Base-by-base conservation (phyloP, 2,888 invertebrate genomes). In the Thera obeliscata region DNA sequence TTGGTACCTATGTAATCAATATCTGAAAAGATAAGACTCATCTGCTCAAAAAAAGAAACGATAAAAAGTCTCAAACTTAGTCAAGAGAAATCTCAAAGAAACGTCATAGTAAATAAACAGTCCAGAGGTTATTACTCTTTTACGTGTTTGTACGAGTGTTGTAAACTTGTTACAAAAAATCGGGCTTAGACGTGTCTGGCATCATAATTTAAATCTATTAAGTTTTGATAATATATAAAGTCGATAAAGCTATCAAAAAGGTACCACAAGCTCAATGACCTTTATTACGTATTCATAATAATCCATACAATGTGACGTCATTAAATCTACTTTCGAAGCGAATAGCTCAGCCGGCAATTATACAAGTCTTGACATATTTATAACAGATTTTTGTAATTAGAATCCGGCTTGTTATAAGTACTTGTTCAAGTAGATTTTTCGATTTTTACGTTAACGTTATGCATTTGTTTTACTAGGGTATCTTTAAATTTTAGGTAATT, bases 221-320 rank as follows among this genome's bases (percentile, higher is more conserved):
- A 52, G 1, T 46, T 46, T 46, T 46, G 2, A 7, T 9, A 9
- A 7, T 9, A 9, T 46, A 46, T 43, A 43, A 43, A 46, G 8
- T 7, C 43, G 2, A 46, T 9, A 38, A 1, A 3, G 38, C 22
- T 22, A 38, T 38, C 38, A 5, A 38, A 38, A 38, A 43, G 38
- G 38, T 38, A 41, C 36, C 55, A 73, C 2, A 2, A 50, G 80
- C 63, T 76, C 80, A 80, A 80, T 69, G 77, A 78, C 79, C 78
- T 76, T 46, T 72, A 73, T 79, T 75, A 78, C 67, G 76, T 78
- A 79, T 81, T 78, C 81, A 75, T 70, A 71, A 75, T 79, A 78
- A 79, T 79, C 76, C 77, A 78, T 80, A 78, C 64, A 78, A 80
- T 57, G 48, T 82, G 81, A 83, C 80, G 79, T 81, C 82, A 81